Evolutionary conservation across 2,888 invertebrate genomes (phyloP).

Genomic region (Mayetiola destructor): DNA sequence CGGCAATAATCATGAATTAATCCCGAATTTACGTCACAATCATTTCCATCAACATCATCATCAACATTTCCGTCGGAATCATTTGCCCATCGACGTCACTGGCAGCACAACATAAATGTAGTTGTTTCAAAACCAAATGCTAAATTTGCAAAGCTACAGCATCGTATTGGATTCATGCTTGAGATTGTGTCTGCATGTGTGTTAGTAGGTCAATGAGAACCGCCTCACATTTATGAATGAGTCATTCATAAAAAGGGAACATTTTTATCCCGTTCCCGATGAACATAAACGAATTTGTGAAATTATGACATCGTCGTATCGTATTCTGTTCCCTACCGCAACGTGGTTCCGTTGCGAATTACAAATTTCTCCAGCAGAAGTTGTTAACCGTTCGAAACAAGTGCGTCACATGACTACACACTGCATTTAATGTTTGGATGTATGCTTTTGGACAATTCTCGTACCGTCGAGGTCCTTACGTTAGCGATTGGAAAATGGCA

Average conservation of each 20-base stretch:
- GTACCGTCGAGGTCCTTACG: too few species aligned
- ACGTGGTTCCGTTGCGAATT: too few species aligned
- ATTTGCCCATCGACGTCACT: neutral
- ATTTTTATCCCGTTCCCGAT: neutral
- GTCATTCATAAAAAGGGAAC: slow-evolving; percentile 18
- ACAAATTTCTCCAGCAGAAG: too few species aligned
- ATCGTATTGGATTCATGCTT: neutral
- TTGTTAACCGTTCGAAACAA: too few species aligned
- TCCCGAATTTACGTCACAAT: slow-evolving; percentile 3
- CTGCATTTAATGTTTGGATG: too few species aligned
- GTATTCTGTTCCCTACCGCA: too few species aligned
- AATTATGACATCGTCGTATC: too few species aligned
- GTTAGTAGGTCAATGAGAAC: slow-evolving; percentile 19
- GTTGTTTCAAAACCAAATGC: neutral
- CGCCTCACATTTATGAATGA: slow-evolving; percentile 20
- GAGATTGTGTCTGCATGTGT: slow-evolving; percentile 5
- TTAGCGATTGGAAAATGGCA: too few species aligned
- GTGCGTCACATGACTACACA: too few species aligned
- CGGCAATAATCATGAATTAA: neutral
- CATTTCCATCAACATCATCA: neutral
- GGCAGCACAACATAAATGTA: neutral
- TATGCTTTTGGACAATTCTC: too few species aligned
- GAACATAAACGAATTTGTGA: too few species aligned
- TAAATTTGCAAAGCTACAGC: neutral
- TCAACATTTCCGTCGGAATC: neutral